These are phyloP conservation scores for Chanos chanos DNA, from an alignment of 2,797 vertebrate genomes.

Conservation along the genomic window DNA sequence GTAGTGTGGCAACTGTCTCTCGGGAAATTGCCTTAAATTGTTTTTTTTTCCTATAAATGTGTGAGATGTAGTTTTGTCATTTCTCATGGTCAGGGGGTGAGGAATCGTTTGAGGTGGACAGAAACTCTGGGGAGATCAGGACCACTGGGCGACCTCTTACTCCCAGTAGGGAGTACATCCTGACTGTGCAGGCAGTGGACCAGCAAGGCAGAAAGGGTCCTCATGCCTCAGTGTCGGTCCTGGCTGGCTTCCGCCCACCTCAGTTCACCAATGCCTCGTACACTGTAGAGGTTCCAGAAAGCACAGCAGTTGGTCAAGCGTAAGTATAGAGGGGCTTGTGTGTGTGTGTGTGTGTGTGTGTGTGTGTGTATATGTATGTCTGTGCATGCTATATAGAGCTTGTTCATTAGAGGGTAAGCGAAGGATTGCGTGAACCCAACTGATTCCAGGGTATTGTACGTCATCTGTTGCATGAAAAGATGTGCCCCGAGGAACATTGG, in stretches of 20 bases:
- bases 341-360: slow-evolving; percentile 1
- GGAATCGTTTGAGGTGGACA: slow-evolving; percentile 78
- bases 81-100: slow-evolving; percentile 71
- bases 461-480: slow-evolving; percentile 63
- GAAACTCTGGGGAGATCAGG: slow-evolving; percentile 72
- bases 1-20: too few species aligned
- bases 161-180: slow-evolving; percentile 76
- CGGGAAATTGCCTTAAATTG: too few species aligned
- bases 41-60: background rate
- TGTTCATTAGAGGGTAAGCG: slow-evolving; percentile 41
- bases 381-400: slow-evolving; percentile 16
- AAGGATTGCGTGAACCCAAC: slow-evolving; percentile 24
- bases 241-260: slow-evolving; percentile 77
- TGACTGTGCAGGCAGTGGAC: slow-evolving; percentile 78
- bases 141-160: slow-evolving; percentile 77
- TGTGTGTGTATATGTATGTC: slow-evolving; percentile 1
- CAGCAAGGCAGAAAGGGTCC: slow-evolving; percentile 66
- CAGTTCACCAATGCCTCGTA: slow-evolving; percentile 86
- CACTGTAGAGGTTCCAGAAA: slow-evolving; percentile 76
- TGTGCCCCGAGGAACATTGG: slow-evolving; percentile 53
- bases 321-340: slow-evolving; percentile 63
- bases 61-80: background rate
- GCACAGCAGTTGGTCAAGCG: slow-evolving; percentile 69
- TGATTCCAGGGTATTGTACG: slow-evolving; percentile 49
- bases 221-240: slow-evolving; percentile 68